Percentiles rank a stretch among this genome's conserved stretches.
phyloP scores from a whole-genome alignment of 2,888 invertebrate genomes.

The Ochropleura plecta region DNA sequence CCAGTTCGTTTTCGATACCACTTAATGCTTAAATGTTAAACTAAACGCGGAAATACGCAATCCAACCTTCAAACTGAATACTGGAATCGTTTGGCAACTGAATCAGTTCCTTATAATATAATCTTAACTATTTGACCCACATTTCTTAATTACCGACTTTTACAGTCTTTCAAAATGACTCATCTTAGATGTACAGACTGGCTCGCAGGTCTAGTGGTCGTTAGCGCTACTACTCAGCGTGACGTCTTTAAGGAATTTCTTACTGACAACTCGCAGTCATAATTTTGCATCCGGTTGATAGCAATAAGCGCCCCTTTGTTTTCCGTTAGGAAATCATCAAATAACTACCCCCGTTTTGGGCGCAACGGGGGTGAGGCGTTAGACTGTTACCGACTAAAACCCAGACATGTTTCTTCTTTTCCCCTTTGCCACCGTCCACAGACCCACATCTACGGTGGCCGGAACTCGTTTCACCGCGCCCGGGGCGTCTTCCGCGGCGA shows the following conservation, averaged over 20 bases:
- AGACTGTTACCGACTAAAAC: too few species aligned
- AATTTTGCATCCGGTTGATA: background rate
- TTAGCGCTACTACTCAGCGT: background rate
- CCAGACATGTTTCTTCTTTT: too few species aligned
- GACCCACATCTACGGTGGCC: too few species aligned
- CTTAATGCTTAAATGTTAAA: background rate
- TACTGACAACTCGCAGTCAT: background rate
- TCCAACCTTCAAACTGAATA: constrained; percentile 11
- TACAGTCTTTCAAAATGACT: background rate
- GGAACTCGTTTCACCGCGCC: too few species aligned
- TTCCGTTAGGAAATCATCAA: too few species aligned
- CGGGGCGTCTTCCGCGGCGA: too few species aligned
- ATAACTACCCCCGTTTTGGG: too few species aligned
- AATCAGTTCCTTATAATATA: constrained; percentile 1
- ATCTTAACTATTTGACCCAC: background rate
- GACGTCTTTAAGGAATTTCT: too few species aligned
- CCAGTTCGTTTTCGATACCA: constrained; percentile 5
- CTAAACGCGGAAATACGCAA: background rate
- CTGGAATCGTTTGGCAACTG: constrained; percentile 17
- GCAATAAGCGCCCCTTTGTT: background rate
- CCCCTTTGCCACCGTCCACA: too few species aligned
- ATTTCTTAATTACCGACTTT: constrained; percentile 4
- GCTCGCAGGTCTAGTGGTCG: background rate
- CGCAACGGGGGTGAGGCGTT: too few species aligned
- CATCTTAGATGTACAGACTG: background rate